Evolutionary conservation across 1,140 invertebrate genomes (phyloP).

Genomic region (Aphis craccivora): DNA sequence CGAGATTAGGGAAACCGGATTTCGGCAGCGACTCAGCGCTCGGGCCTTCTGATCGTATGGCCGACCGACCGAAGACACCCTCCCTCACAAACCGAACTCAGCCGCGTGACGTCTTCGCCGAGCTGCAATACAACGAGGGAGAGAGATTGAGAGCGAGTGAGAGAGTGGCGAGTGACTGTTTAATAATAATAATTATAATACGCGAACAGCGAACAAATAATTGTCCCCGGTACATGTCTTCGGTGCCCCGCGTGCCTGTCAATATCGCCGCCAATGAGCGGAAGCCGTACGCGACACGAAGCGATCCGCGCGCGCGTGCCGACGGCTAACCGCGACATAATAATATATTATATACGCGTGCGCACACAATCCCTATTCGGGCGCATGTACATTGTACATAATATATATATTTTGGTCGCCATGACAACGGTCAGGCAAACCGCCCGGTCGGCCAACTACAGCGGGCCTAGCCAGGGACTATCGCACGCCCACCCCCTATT

Average conservation of each 20-base stretch:
- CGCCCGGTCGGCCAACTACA: conserved; percentile 21
- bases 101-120: background rate
- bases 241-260: background rate
- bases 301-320: background rate
- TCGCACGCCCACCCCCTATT: background rate
- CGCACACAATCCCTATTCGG: background rate
- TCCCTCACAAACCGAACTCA: background rate
- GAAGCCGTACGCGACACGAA: background rate
- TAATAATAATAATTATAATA: background rate
- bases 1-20: background rate
- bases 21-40: background rate
- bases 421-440: conserved; percentile 53
- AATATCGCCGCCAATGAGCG: conserved; percentile 27
- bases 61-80: background rate
- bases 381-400: background rate
- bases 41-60: background rate
- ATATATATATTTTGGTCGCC: background rate
- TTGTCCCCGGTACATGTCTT: background rate
- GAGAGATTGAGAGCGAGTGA: background rate
- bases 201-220: background rate
- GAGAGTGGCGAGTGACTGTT: background rate
- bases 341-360: background rate
- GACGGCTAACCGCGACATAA: background rate
- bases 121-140: background rate
- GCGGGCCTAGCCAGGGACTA: conserved; percentile 20